Conservation (phyloP, 2,113 vertebrate genomes). For the Strix aluco region DNA sequence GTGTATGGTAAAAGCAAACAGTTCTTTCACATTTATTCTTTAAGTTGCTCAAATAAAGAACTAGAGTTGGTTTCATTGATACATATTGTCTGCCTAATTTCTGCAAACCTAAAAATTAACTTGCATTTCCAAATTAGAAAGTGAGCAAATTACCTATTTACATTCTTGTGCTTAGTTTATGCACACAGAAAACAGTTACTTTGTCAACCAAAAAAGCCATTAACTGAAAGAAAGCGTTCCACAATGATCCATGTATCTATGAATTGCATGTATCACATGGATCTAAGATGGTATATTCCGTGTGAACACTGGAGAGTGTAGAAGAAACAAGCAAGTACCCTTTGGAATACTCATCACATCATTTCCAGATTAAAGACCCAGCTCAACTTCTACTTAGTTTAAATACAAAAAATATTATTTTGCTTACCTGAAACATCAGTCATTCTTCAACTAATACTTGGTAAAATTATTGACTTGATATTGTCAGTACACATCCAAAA, state of each 20-base stretch:
- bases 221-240: not conserved
- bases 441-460: not conserved
- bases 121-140: not conserved
- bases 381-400: not conserved
- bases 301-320: not conserved
- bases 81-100: not conserved
- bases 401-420: not conserved
- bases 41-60: not conserved
- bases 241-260: not conserved
- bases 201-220: not conserved
- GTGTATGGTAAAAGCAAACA: not conserved
- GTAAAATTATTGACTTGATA: not conserved
- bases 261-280: accelerated
- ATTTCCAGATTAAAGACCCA: not conserved
- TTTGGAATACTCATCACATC: not conserved
- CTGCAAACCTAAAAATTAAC: not conserved
- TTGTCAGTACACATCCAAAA: not conserved
- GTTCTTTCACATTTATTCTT: not conserved
- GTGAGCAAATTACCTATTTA: not conserved
- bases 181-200: not conserved
- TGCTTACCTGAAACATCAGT: not conserved
- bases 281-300: not conserved
- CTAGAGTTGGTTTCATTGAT: not conserved
- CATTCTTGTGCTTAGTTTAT: not conserved
- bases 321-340: not conserved